Evolutionary conservation across 2,888 invertebrate species (phyloP), one percentile per base, ranked within the genome.

Genomic region (Steinernema carpocapsae): DNA sequence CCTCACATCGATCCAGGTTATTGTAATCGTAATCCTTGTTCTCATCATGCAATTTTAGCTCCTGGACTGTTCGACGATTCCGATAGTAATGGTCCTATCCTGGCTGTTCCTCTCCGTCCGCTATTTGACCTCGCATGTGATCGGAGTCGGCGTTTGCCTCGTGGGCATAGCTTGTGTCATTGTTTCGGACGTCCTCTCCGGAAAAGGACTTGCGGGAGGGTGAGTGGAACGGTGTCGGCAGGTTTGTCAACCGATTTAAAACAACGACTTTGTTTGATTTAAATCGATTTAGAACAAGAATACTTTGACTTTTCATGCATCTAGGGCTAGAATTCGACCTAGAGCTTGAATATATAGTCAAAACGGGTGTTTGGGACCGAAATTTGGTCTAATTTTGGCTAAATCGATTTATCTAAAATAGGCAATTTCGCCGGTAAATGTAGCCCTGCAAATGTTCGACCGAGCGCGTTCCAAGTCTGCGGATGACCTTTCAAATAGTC

Each of bases 11-110:
- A 91, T 92, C 80, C 92, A 92, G 91, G 92, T 92, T 85, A 75
- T 86, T 77, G 10, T 22, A 17, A 29, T 22, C 46, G 17, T 3
- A 42, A 32, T 59, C 24, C 17, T 48, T 2, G 17, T 3, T 37
- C 10, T 37, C 10, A 37, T 37, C 3, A 10, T 37, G 2, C 52
- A 2, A 22, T 92, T 92, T 89, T 91, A 94, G 92, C 90, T 94
- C 86, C 89, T 94, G 84, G 93, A 94, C 79, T 94, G 94, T 88
- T 93, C 93, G 78, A 93, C 93, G 4, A 93, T 94, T 74, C 93
- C 94, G 0, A 92, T 92, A 12, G 93, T 94, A n/a, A 83, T 80
- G 80, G 70, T 76, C n/a, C 52, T 75, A n/a, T 75, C 75, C 17
- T 93, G 92, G 83, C 90, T 93, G 0, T 92, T 93, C 88, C 90